A percentile compares a stretch with the other conserved stretches of the same genome.
These are phyloP conservation scores for Mythimna pallens DNA, from an alignment of 2,888 invertebrate genomes.

Conservation along the genomic window DNA sequence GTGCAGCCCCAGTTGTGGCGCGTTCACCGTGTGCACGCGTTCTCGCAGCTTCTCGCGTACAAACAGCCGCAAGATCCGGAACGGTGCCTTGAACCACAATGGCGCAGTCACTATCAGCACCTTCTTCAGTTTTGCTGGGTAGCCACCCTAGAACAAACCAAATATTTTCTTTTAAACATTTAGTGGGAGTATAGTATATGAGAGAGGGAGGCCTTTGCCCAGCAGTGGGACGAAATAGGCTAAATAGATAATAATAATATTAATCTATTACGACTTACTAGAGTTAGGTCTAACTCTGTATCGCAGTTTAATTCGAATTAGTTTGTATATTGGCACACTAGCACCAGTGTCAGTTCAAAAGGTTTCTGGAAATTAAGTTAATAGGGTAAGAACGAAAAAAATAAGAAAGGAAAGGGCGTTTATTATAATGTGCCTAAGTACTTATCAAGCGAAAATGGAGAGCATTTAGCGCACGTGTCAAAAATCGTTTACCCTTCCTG, in stretches of 20 bases:
- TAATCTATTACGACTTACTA: neutral
- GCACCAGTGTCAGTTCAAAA: neutral
- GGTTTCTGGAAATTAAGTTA: neutral
- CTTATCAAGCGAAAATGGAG: slow-evolving; percentile 24
- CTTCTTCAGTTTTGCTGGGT: slow-evolving; percentile 99
- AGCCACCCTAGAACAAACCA: slow-evolving; percentile 94
- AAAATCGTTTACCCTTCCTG: slow-evolving; percentile 29
- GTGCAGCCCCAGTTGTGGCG: slow-evolving; percentile 96
- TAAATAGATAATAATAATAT: neutral
- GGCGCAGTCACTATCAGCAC: slow-evolving; percentile 99
- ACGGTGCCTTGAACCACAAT: slow-evolving; percentile 99
- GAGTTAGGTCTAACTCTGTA: too few relatives aligned
- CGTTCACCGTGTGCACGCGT: slow-evolving; percentile 98
- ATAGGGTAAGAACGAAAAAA: neutral
- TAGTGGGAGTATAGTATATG: neutral
- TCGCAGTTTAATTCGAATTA: too few relatives aligned
- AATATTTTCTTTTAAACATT: slow-evolving; percentile 8
- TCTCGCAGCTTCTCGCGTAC: slow-evolving; percentile 98
- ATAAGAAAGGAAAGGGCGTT: neutral
- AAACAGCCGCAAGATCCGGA: slow-evolving; percentile 98
- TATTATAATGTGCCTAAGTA: slow-evolving; percentile 20
- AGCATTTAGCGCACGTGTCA: slow-evolving; percentile 23
- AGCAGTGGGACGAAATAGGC: neutral
- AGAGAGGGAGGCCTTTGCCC: neutral
- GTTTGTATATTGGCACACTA: neutral